Evolutionary conservation across 2,797 vertebrate species (phyloP), one percentile per base, ranked within the genome.

Genomic region (Mormyrops boulengeri): DNA sequence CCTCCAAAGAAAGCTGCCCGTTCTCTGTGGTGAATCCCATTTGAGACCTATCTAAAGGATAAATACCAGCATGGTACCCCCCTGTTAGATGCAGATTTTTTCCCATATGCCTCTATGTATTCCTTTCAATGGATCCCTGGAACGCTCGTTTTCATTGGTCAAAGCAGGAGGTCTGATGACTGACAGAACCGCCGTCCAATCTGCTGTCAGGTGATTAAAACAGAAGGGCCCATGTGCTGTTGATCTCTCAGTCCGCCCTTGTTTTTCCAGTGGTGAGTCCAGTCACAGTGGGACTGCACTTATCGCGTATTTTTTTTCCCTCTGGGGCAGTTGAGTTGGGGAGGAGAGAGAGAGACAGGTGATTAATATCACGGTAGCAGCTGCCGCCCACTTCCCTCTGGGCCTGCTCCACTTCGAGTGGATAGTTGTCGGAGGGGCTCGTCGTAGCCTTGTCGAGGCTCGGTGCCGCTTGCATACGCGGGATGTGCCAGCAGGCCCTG

Each of bases 311-410:
- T 9, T 5, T 87, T 85, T 38, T 4, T 3, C 85, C 85, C 85
- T 14, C 19, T 2, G 52, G 53, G 85, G 50, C 52, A 30, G 53
- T 52, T 49, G 22, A 85, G 47, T 52, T 26, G 47, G 44, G n/a
- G 82, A 85, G 11, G n/a, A n/a, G 53, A 87, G 26, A 14, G 44
- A 41, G 34, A 87, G 53, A 57, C 85, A 87, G 85, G 85, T 87
- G 85, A 87, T 87, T 87, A 87, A 87, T 87, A 57, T 53, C 34
- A 5, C 17, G 1, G 85, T 41, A 87, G 26, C 85, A 87, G 85
- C 85, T 87, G 85, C 53, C 53, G 30, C 30, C 85, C 30, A 52
- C 85, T 30, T 87, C 85, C 85, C 85, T 4, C 53, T 57, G 85
- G 85, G 34, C 52, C 50, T 87, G 85, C 53, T 55, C 85, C 85